Evolutionary conservation across 2,797 vertebrate genomes (phyloP), one percentile per base, ranked within the genome.

Genomic region (Acridotheres tristis): DNA sequence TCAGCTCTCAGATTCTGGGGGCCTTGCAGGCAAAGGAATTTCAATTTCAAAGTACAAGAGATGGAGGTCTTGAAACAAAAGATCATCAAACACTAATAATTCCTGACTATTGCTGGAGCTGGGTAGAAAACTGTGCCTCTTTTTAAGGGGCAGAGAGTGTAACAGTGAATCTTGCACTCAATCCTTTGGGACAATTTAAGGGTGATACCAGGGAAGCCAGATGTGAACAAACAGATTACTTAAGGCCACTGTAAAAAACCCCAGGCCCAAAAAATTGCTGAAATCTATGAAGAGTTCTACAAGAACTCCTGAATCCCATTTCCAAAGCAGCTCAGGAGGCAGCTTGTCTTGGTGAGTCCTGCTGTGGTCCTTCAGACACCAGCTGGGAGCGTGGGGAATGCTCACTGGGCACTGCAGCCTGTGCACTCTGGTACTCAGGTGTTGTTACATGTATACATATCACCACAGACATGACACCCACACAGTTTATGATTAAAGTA

Each of bases 21-120:
- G 89, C 93, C 94, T 97, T 65, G 67, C 94, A 97, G 96, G 95
- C 95, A 93, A 93, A 91, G 68, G 96, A 95, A 97, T 97, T 98
- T 98, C 97, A 97, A 96, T 98, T 98, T 97, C 97, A 97, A 97
- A 98, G 92, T 97, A 97, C 93, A 95, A 96, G 94, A 97, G 94
- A 96, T 23, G 73, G 89, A 97, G 96, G 94, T 93, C 96, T 97
- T 84, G 91, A 98, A 98, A 98, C 97, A 97, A 92, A 96, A 96
- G 95, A 96, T 97, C 94, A 94, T 97, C 97, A 97, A 96, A 97
- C 78, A 34, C 90, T 95, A 97, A 96, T 96, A 97, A 97, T 93
- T 96, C 95, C 93, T 88, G 92, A 79, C 81, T 89, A 57, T 80
- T 91, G 73, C 95, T 75, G 63, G 59, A 95, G 94, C 89, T 20